Percentiles rank a stretch among this genome's conserved stretches.
These are phyloP conservation scores for Melanitta fusca DNA, from an alignment of 2,797 vertebrate species.

Conservation along the genomic window DNA sequence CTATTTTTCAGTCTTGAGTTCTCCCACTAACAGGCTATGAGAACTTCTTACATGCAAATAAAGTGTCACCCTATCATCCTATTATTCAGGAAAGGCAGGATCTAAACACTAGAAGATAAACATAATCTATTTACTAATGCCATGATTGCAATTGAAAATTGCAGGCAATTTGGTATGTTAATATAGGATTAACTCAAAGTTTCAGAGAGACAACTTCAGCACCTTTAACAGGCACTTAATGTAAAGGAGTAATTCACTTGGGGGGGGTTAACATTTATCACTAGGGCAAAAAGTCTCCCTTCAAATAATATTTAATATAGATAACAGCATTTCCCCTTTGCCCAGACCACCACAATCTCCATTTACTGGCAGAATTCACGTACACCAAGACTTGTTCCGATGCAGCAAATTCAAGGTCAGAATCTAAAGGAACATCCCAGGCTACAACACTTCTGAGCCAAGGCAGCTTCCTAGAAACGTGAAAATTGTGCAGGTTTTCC, in stretches of 20 bases:
- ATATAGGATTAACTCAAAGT: too few species aligned
- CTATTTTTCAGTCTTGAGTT: slow-evolving; percentile 71
- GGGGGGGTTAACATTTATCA: background rate
- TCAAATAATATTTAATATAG: too few species aligned
- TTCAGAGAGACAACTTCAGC: background rate
- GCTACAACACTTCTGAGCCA: background rate
- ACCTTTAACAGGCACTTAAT: background rate
- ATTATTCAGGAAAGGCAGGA: background rate
- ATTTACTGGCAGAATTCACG: background rate
- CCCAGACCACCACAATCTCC: background rate
- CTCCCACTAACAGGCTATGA: slow-evolving; percentile 51
- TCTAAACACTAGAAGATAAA: slow-evolving; percentile 8
- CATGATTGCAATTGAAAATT: background rate
- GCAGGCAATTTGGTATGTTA: background rate
- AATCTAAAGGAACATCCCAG: background rate
- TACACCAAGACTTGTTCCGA: background rate
- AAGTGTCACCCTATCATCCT: background rate
- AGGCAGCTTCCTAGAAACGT: background rate
- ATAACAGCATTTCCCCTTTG: too few species aligned
- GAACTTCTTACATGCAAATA: slow-evolving; percentile 23
- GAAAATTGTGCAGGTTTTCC: background rate
- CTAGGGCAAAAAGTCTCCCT: background rate
- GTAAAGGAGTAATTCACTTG: background rate
- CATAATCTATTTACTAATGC: background rate
- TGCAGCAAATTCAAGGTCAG: too few species aligned